Percentiles rank a stretch among this genome's conserved stretches.
These are phyloP conservation scores for Orcinus orca DNA, from an alignment of 2,113 vertebrate genomes.

Conservation along the genomic window DNA sequence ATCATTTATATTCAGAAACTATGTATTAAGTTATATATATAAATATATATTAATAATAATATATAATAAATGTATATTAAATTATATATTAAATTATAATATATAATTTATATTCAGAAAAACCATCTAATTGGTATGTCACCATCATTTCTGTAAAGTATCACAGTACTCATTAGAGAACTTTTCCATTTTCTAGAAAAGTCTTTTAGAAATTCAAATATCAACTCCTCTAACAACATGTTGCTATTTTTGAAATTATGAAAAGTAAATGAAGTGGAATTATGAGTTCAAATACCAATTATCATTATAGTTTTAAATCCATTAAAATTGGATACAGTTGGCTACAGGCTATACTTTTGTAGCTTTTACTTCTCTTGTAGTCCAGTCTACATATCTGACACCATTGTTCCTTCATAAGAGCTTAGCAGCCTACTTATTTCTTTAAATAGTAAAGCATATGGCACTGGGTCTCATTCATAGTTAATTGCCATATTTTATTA, in stretches of 20 bases:
- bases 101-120: background rate
- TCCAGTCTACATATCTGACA: background rate
- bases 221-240: background rate
- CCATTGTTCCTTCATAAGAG: background rate
- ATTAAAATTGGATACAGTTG: background rate
- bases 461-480: background rate
- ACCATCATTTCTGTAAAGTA: constrained; percentile 12
- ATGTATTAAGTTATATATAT: too few relatives aligned
- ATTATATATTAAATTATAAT: too few relatives aligned
- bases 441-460: background rate
- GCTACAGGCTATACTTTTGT: background rate
- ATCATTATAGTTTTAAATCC: constrained; percentile 5
- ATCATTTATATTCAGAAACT: background rate
- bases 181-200: background rate
- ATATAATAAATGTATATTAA: too few relatives aligned
- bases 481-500: background rate
- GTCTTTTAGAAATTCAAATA: background rate
- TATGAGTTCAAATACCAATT: constrained; percentile 43
- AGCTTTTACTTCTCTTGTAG: background rate
- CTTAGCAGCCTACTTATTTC: constrained; percentile 1
- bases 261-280: constrained; percentile 42
- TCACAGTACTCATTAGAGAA: background rate
- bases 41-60: too few relatives aligned
- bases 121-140: background rate
- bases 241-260: constrained; percentile 15